Base-by-base conservation (phyloP, 2,113 vertebrate genomes). In the Pelodiscus sinensis region DNA sequence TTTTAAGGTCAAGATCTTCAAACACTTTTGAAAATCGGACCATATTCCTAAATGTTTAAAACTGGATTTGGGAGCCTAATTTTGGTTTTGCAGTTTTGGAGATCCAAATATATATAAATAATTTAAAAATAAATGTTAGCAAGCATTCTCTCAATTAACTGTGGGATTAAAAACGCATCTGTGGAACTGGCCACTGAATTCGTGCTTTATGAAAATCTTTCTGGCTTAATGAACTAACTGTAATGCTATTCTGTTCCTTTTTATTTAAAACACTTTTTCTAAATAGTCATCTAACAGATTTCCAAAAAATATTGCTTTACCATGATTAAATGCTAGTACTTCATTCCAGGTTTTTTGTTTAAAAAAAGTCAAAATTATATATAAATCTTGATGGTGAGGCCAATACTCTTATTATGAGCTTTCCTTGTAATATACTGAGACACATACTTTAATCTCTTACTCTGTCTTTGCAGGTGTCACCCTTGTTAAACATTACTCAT, bases 221-320 rank as follows among this genome's bases (percentile, higher is more conserved):
- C 58, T 13, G 18, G 25, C 7, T 3, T 68, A 1, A 82, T 3
- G 19, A 2, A 50, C 15, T 11, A 52, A 27, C 3, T 82, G 3
- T 44, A 75, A 2, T 57, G 29, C 1, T 12, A 9, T 24, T 14
- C 60, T 62, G 7, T 54, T 81, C 19, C 21, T 56, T 82, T 4
- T 80, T 87, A 11, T n/a, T 82, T 60, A 29, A 35, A 84, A n/a
- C 1, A 13, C 10, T 3, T 2, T 68, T 94, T 86, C 25, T 15
- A 73, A 24, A 38, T 22, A 51, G 6, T 29, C 92, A 88, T 92
- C 21, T 90, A 29, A 68, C 22, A 90, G 52, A 38, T 38, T 77
- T 77, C 38, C 12, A 77, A 44, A 44, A 77, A 77, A 77, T 7
- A 50, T 19, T 25, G 0, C 57, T 6, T 31, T 31, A 86, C 21